These are phyloP conservation scores for Sminthurides aquaticus DNA, from an alignment of 2,888 invertebrate species.

Conservation along the genomic window DNA sequence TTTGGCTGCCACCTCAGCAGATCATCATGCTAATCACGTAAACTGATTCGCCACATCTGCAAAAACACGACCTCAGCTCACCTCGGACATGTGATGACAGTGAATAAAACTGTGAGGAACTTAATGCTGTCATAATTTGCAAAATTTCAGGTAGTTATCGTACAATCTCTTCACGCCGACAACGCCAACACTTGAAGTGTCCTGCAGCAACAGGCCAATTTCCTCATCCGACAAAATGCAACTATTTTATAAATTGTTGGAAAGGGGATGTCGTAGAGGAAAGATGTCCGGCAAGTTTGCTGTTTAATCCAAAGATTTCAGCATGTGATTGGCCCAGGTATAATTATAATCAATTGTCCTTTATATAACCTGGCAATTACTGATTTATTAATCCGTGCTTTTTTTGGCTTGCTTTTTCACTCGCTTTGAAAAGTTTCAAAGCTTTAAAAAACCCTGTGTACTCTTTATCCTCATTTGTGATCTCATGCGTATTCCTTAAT, in stretches of 20 bases:
- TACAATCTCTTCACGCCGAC: neutral
- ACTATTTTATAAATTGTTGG: slow-evolving; percentile 7
- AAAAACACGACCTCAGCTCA: no score
- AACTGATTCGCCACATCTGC: no score
- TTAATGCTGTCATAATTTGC: neutral
- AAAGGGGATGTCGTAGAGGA: neutral
- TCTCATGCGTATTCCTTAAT: neutral
- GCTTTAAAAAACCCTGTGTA: neutral
- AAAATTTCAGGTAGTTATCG: neutral
- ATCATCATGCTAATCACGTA: no score
- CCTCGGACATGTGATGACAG: no score
- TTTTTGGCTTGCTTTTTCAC: no score
- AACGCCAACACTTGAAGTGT: neutral
- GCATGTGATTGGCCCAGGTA: slow-evolving; percentile 14
- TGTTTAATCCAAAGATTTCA: slow-evolving; percentile 3
- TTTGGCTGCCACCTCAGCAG: no score
- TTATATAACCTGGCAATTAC: neutral
- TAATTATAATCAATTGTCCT: neutral
- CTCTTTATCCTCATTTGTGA: neutral
- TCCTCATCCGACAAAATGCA: slow-evolving; percentile 6
- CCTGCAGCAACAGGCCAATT: slow-evolving; percentile 10
- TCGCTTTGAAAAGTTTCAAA: no score
- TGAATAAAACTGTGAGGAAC: no score
- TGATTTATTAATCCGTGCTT: neutral
- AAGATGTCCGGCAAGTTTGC: slow-evolving; percentile 1